phyloP scores from a whole-genome alignment of 2,113 vertebrate genomes.

The Raja brachyura region DNA sequence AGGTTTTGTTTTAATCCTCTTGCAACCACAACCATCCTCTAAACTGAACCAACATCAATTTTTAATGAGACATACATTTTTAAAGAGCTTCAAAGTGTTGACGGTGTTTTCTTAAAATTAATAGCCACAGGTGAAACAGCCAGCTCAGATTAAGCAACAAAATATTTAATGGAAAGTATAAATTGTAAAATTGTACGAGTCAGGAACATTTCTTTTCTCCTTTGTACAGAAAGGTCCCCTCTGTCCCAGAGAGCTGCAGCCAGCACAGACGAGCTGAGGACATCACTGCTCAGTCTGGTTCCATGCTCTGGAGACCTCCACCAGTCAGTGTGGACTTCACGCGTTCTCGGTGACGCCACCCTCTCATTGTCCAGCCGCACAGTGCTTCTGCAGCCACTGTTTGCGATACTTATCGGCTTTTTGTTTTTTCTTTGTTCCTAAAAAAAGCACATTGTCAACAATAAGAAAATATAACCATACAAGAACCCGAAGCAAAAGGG shows the following conservation, averaged over 20 bases:
- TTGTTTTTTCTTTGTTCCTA: conserved; percentile 64
- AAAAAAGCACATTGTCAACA: conserved; percentile 26
- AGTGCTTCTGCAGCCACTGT: conserved; percentile 61
- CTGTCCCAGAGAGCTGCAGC: too few species aligned
- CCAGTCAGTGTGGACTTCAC: background rate
- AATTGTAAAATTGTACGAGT: background rate
- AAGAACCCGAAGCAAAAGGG: too few species aligned
- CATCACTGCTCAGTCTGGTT: background rate
- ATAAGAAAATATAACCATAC: background rate
- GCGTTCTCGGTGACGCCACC: conserved; percentile 47
- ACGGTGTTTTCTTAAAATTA: background rate
- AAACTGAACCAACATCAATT: background rate
- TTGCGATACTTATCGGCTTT: conserved; percentile 69
- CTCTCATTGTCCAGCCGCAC: background rate
- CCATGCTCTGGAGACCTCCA: background rate
- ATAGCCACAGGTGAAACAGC: background rate
- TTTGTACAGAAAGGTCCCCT: background rate
- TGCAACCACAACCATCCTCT: background rate
- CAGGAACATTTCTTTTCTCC: background rate
- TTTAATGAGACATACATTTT: background rate
- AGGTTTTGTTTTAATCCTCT: background rate
- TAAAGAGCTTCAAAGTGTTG: too few species aligned
- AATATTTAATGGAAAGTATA: conserved; percentile 9
- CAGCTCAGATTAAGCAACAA: background rate
- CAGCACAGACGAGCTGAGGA: too few species aligned